Conservation (phyloP, 2,113 vertebrate genomes). For the Actenoides lindsayi region DNA sequence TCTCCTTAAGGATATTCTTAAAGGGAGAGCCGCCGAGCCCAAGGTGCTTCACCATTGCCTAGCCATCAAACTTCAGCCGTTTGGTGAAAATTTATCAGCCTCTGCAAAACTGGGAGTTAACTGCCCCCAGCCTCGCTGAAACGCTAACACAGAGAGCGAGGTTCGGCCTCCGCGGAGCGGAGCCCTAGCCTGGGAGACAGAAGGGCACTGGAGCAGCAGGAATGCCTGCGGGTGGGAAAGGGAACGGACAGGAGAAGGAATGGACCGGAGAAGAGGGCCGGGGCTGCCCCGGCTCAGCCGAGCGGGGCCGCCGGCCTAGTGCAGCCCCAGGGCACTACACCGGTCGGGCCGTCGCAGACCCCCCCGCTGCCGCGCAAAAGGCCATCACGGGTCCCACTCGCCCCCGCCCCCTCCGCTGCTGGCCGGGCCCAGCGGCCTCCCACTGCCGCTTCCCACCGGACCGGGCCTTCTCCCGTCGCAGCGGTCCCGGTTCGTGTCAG, state of each 20-base stretch:
- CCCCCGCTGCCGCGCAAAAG: not conserved
- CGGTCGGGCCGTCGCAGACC: no score
- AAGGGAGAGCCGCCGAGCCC: not conserved
- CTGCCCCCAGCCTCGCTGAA: not conserved
- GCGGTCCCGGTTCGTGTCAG: not conserved
- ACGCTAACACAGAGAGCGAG: rapidly evolving
- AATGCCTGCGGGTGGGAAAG: not conserved
- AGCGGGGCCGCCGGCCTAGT: not conserved
- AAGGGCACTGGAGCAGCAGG: not conserved
- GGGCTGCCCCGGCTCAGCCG: not conserved
- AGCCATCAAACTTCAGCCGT: not conserved
- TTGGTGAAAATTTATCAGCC: not conserved
- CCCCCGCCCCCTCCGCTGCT: no score
- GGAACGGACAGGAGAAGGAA: no score
- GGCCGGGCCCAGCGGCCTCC: not conserved
- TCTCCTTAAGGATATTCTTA: not conserved
- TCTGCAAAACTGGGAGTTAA: not conserved
- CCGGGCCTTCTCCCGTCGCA: not conserved
- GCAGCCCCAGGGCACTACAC: not conserved
- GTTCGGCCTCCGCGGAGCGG: not conserved
- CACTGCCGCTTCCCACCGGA: not conserved
- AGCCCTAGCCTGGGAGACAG: not conserved
- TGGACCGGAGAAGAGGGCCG: no score
- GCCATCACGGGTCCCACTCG: not conserved
- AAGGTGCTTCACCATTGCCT: not conserved